phyloP scores from a whole-genome alignment of 2,797 vertebrate genomes.

The Nyctibius grandis region DNA sequence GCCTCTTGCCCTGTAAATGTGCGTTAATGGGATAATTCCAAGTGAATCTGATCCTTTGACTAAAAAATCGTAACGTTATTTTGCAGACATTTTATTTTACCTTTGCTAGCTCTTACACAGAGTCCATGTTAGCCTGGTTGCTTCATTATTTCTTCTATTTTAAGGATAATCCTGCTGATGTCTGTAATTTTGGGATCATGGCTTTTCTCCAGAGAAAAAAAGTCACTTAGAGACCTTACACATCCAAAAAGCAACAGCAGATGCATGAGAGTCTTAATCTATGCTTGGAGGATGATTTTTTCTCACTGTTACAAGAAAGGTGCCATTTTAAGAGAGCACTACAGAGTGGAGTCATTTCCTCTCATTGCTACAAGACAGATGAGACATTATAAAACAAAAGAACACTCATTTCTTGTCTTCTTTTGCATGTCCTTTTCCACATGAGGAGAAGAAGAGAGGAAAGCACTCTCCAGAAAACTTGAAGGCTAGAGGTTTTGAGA shows the following conservation, averaged over 20 bases:
- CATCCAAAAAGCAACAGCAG: background rate
- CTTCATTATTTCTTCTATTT: background rate
- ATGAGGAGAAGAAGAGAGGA: background rate
- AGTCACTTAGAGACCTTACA: background rate
- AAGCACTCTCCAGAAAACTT: background rate
- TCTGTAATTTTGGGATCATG: background rate
- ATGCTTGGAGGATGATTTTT: background rate
- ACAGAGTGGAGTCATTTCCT: background rate
- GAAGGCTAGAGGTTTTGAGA: background rate
- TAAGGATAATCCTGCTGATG: background rate
- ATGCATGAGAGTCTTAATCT: background rate
- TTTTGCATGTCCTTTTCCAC: background rate
- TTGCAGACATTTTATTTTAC: background rate
- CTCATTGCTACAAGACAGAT: background rate
- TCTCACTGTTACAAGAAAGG: background rate
- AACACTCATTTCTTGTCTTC: background rate
- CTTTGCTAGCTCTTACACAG: background rate
- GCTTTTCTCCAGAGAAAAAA: background rate
- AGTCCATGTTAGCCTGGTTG: background rate
- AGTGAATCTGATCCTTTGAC: background rate
- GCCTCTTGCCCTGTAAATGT: background rate
- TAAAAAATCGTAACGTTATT: background rate
- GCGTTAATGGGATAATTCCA: background rate
- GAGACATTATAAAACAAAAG: background rate
- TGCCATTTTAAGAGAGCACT: background rate